Evolutionary conservation across 1,140 invertebrate genomes (phyloP).

Genomic region (Heliconius melpomene): DNA sequence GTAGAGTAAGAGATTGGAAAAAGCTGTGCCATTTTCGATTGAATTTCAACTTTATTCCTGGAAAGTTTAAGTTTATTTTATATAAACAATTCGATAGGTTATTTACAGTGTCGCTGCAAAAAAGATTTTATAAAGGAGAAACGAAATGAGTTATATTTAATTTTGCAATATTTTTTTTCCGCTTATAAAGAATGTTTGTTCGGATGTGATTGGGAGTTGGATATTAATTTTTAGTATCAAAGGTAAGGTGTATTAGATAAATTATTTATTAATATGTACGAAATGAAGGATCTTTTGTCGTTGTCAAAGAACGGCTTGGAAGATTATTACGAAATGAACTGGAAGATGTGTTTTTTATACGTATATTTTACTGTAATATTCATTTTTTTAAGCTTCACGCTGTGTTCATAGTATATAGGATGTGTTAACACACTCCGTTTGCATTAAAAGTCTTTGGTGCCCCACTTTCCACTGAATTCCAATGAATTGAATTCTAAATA

Average conservation of each 20-base stretch:
- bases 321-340: neutral
- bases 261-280: slow-evolving; percentile 10
- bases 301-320: neutral
- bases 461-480: too few relatives aligned
- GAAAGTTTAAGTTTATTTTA: slow-evolving; percentile 28
- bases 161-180: slow-evolving; percentile 60
- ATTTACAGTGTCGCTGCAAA: slow-evolving; percentile 68
- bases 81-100: slow-evolving; percentile 50
- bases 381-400: too few relatives aligned
- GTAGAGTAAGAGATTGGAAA: neutral
- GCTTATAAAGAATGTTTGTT: slow-evolving; percentile 52
- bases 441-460: too few relatives aligned
- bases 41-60: slow-evolving; percentile 35
- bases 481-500: too few relatives aligned
- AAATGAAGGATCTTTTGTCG: neutral
- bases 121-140: slow-evolving; percentile 65
- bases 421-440: too few relatives aligned
- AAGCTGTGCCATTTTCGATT: slow-evolving; percentile 6
- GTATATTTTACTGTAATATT: too few relatives aligned
- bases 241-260: slow-evolving; percentile 14
- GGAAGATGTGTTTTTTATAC: too few relatives aligned
- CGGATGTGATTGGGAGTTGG: slow-evolving; percentile 37
- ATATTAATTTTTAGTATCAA: slow-evolving; percentile 45
- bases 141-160: slow-evolving; percentile 74
- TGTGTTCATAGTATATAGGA: too few relatives aligned